A percentile compares a stretch with the other conserved stretches of the same genome.
Conservation (phyloP, 1,140 invertebrate genomes). For the Eumeta japonica region DNA sequence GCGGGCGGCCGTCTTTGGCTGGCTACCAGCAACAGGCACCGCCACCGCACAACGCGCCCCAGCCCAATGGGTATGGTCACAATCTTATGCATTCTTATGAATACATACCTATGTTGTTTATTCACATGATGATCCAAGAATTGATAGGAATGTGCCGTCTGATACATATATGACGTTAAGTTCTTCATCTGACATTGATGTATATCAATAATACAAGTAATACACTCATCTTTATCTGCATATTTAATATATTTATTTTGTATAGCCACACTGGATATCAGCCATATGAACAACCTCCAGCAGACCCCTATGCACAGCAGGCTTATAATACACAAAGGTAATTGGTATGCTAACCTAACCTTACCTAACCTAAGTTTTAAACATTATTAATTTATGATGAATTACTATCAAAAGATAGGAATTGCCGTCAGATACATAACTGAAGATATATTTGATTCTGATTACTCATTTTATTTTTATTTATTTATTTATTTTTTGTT, state of each 20-base stretch:
- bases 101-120: neutral
- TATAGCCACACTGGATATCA: slow-evolving; percentile 44
- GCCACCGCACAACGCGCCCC: slow-evolving; percentile 25
- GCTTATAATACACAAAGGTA: slow-evolving; percentile 36
- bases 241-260: slow-evolving; percentile 7
- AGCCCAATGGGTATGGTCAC: slow-evolving; percentile 40
- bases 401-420: slow-evolving; percentile 45
- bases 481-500: too few relatives aligned
- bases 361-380: slow-evolving; percentile 4
- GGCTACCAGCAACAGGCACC: slow-evolving; percentile 25
- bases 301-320: slow-evolving; percentile 34
- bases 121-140: slow-evolving; percentile 41
- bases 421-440: slow-evolving; percentile 51
- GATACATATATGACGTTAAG: slow-evolving; percentile 48
- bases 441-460: slow-evolving; percentile 35
- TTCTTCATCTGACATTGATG: slow-evolving; percentile 8
- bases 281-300: slow-evolving; percentile 37
- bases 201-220: neutral
- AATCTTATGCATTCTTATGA: neutral
- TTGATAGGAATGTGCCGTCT: slow-evolving; percentile 57
- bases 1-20: slow-evolving; percentile 14
- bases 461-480: slow-evolving; percentile 9
- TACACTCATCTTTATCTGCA: slow-evolving; percentile 9
- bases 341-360: slow-evolving; percentile 5
- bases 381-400: slow-evolving; percentile 30